Percentiles rank a stretch among this genome's conserved stretches.
These are phyloP conservation scores for Acheta domesticus DNA, from an alignment of 2,888 invertebrate species.

Conservation along the genomic window DNA sequence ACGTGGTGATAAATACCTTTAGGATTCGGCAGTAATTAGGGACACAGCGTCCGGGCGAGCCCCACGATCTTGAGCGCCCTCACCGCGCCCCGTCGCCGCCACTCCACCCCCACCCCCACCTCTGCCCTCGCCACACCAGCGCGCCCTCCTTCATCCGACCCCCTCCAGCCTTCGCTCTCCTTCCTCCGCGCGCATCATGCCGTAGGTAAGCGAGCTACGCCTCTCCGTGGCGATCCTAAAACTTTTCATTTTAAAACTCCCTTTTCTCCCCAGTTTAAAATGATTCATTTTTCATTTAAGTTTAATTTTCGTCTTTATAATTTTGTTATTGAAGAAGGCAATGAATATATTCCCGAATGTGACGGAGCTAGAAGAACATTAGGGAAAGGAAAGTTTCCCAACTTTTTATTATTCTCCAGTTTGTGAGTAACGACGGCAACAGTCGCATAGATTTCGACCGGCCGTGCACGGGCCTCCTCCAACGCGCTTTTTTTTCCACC, in stretches of 20 bases:
- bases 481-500: not conserved
- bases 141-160: not conserved
- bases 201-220: not conserved
- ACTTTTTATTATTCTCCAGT: conserved; percentile 24
- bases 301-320: conserved; percentile 35
- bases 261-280: conserved; percentile 25
- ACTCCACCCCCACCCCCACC: not conserved
- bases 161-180: not conserved
- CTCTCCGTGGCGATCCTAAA: not conserved
- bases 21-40: conserved; percentile 18
- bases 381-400: conserved; percentile 21
- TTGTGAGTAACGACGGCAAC: conserved; percentile 18
- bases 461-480: conserved; percentile 7
- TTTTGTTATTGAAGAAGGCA: conserved; percentile 34
- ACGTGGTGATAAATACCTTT: conserved; percentile 9
- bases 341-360: conserved; percentile 32
- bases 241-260: conserved; percentile 34
- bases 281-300: conserved; percentile 35
- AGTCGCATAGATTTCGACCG: not conserved
- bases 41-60: not conserved
- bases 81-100: not conserved
- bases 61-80: not conserved
- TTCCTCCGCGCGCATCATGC: not conserved
- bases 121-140: conserved; percentile 4
- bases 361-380: conserved; percentile 1